Evolutionary conservation across 1,140 invertebrate genomes (phyloP).

Genomic region (Panonychus citri): DNA sequence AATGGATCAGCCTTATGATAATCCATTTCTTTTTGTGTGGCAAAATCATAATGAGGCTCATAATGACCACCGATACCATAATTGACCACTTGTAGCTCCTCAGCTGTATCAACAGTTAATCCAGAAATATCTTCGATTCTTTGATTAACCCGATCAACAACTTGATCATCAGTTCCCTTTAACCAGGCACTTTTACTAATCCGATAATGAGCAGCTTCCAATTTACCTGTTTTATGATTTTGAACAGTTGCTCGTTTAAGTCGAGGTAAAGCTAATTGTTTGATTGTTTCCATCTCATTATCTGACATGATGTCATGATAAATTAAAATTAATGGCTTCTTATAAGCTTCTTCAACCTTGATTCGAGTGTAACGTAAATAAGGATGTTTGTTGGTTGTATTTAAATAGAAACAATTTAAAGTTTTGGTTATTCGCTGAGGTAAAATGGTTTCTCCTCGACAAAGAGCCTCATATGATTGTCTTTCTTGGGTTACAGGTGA

Average conservation of each 20-base stretch:
- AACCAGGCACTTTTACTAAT: conserved; percentile 96
- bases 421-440: conserved; percentile 17
- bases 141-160: conserved; percentile 43
- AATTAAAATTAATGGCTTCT: conserved; percentile 60
- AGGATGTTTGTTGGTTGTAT: conserved; percentile 5
- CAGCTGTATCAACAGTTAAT: conserved; percentile 58
- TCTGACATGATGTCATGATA: conserved; percentile 75
- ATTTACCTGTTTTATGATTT: conserved; percentile 62
- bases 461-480: conserved; percentile 53
- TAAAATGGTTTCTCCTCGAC: conserved; percentile 51
- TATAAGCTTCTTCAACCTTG: conserved; percentile 68
- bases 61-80: conserved; percentile 99
- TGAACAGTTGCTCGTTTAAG: conserved; percentile 86
- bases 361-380: conserved; percentile 20
- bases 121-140: conserved; percentile 27
- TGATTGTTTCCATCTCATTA: conserved; percentile 64
- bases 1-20: conserved; percentile 44
- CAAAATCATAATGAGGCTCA: conserved; percentile 92
- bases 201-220: conserved; percentile 78
- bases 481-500: conserved; percentile 19
- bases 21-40: conserved; percentile 45
- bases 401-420: conserved; percentile 9
- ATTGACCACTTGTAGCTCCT: conserved; percentile 89
- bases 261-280: conserved; percentile 61
- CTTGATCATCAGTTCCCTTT: conserved; percentile 49